Conservation (phyloP, 2,113 vertebrate genomes). For the Probosciger aterrimus region DNA sequence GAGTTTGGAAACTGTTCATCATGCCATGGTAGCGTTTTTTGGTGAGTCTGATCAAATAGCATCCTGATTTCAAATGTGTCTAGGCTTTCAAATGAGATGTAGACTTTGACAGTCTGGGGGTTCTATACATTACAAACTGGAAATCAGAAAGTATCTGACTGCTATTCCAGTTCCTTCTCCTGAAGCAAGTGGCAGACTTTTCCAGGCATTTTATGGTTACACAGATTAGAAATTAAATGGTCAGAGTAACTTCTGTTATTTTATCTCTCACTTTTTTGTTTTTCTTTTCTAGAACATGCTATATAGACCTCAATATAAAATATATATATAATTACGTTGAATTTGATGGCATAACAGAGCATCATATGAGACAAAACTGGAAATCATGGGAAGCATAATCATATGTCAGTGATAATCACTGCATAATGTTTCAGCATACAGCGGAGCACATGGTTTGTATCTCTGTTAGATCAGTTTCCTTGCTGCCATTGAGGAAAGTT, state of each 20-base stretch:
- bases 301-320: neutral
- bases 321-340: neutral
- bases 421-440: neutral
- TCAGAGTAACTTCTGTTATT: neutral
- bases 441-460: neutral
- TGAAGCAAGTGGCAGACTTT: neutral
- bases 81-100: neutral
- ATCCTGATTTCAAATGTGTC: neutral
- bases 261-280: neutral
- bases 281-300: neutral
- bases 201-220: neutral
- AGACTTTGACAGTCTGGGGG: neutral
- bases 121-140: neutral
- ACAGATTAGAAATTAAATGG: neutral
- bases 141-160: neutral
- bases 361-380: neutral
- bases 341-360: neutral
- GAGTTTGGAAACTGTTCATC: neutral
- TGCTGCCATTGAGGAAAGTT: neutral
- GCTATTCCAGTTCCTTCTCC: neutral
- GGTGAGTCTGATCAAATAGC: rapidly evolving
- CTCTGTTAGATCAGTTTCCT: neutral
- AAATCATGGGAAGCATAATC: neutral
- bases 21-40: neutral
- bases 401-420: neutral